Base-by-base conservation (phyloP, 2,797 vertebrate species). In the Hydrocynus forskahlii region DNA sequence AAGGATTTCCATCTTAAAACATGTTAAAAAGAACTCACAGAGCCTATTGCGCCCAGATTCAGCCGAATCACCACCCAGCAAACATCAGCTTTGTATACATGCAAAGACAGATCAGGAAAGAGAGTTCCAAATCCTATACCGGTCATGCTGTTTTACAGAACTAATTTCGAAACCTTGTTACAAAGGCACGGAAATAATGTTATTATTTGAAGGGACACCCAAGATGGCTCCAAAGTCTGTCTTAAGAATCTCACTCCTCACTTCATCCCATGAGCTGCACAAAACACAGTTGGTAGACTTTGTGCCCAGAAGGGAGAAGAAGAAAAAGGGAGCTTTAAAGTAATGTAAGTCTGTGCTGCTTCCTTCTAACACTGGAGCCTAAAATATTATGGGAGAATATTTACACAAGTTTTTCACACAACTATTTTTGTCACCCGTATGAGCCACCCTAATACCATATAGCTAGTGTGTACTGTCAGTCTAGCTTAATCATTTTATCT, bases 41-140 rank as follows among this genome's bases (percentile, higher is more conserved):
- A 40, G 43, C 29, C 69, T 70, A 35, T 59, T 60, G 60, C 40
- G 13, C 7, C 57, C 79, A 87, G 83, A 86, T 91, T 92, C 86
- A 91, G 91, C 89, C 92, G 90, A 92, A 91, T 92, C 90, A 92
- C 88, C 87, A 85, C 86, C 87, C 81, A 87, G 89, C 86, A 85
- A 85, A 84, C 72, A 85, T 85, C 79, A 75, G 35, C 19, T n/a
- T 29, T 50, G 38, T 63, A 21, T 74, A 35, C 9, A 45, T 72
- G 17, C 29, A 72, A 59, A 82, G 50, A 77, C 29, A 67, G 60
- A 35, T 3, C 78, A 14, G 82, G 67, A 73, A 59, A 54, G 52
- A 77, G 45, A 43, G 0, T 52, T 52, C 48, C 13, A 52, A 45
- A 45, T 14, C 13, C 13, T 52, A 52, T 52, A 12, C 3, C 3